Percentiles rank a stretch among this genome's conserved stretches.
Evolutionary conservation across 2,888 invertebrate species (phyloP).

Genomic region (Himalopsyche tibetana): DNA sequence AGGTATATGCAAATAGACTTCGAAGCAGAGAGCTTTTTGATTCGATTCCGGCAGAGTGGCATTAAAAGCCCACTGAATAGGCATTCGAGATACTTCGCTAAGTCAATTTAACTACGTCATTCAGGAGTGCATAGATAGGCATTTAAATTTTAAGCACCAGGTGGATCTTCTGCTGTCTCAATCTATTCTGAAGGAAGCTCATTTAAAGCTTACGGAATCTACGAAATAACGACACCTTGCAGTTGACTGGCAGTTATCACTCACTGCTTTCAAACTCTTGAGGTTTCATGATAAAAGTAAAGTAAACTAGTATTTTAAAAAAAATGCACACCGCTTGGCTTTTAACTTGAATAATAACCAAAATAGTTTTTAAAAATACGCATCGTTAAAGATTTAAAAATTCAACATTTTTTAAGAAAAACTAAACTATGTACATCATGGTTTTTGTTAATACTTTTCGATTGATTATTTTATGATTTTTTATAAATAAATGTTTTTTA

Average conservation of each 20-base stretch:
- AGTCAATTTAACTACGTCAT: slow-evolving; percentile 22
- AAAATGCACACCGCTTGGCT: too few species aligned
- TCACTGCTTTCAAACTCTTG: neutral
- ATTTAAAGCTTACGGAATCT: neutral
- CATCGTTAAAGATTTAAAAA: too few species aligned
- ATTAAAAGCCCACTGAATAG: slow-evolving; percentile 1
- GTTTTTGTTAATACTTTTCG: too few species aligned
- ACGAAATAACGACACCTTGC: too few species aligned
- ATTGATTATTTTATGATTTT: too few species aligned
- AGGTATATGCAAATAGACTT: neutral
- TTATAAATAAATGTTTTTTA: too few species aligned
- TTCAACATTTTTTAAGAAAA: too few species aligned
- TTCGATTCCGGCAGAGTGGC: neutral
- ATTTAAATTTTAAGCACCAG: slow-evolving; percentile 7
- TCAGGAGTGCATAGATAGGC: neutral
- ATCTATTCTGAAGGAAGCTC: neutral
- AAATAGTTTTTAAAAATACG: too few species aligned
- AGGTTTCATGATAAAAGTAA: neutral
- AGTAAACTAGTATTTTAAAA: too few species aligned
- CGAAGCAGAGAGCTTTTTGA: neutral
- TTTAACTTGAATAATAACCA: too few species aligned
- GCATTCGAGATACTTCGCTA: neutral
- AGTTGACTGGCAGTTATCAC: neutral
- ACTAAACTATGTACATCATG: too few species aligned
- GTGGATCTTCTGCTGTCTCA: neutral